Evolutionary conservation across 2,797 vertebrate species (phyloP), one percentile per base, ranked within the genome.

Genomic region (Limnodromus scolopaceus): DNA sequence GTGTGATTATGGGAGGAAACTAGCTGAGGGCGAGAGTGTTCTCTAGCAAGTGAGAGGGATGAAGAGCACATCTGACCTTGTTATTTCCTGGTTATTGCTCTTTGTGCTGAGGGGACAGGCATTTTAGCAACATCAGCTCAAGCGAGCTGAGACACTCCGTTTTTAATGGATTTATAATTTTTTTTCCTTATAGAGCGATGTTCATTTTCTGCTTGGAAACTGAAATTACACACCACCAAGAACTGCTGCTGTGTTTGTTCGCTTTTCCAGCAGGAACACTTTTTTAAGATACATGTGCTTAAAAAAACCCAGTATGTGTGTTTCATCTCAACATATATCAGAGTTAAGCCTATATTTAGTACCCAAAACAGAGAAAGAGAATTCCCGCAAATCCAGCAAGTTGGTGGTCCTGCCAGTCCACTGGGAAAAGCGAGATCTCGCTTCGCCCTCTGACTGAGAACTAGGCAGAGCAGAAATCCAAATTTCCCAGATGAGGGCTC

Each of bases 61-160:
- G 34, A 81, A 74, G n/a, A 93, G 46, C 1, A 0, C 11, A 84
- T 28, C 15, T 54, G 79, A 92, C 68, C 82, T 58, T 72, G 65
- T 32, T 86, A 84, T 94, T 93, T 90, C 89, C 93, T 70, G 64
- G 57, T 61, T 87, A 65, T 25, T 78, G 58, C 49, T 75, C 64
- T 89, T 16, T n/a, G 68, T 79, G 63, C 64, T 66, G 77, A 90
- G 74, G 41, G 80, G 68, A 79, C 4, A 16, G 12, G 79, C 43
- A 66, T 81, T 95, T 88, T 53, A 88, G 89, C 30, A 75, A 61
- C 51, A 93, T 22, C 76, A 86, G 87, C 69, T 88, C 58, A 54
- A 75, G 65, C 0, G 0, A 79, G 57, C 43, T 5, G 43, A 90
- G 39, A 53, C 0, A 46, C n/a, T 36, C 85, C 57, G 10, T 39